Conservation (phyloP, 2,888 invertebrate species). For the Melolontha melolontha region DNA sequence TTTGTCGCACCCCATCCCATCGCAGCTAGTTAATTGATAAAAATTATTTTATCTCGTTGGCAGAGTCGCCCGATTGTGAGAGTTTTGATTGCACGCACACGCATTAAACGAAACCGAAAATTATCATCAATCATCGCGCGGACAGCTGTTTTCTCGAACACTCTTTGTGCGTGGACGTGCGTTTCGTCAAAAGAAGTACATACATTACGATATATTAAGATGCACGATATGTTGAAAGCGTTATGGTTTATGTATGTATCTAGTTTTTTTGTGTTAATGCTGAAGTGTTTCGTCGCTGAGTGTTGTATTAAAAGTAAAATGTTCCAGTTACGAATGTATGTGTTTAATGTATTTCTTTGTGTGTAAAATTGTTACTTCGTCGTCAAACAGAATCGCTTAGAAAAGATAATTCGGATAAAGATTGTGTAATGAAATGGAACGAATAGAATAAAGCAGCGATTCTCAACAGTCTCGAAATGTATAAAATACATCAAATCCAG, state of each 20-base stretch:
- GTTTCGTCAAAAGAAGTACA: constrained; percentile 10
- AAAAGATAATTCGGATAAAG: not conserved
- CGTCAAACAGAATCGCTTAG: not conserved
- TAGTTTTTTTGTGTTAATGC: constrained; percentile 1
- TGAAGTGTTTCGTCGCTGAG: not conserved
- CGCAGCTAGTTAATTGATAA: constrained; percentile 60
- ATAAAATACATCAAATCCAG: too few relatives aligned
- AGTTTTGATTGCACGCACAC: constrained; percentile 1
- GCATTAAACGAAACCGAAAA: constrained; percentile 7
- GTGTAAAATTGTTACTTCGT: too few relatives aligned
- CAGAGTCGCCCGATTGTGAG: too few relatives aligned
- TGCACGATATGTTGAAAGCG: constrained; percentile 12
- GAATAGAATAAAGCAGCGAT: not conserved
- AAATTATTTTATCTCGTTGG: constrained; percentile 52
- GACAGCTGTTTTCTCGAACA: constrained; percentile 11
- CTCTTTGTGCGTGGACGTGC: not conserved
- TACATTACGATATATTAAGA: constrained; percentile 10
- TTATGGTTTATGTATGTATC: constrained; percentile 14
- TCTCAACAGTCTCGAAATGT: too few relatives aligned
- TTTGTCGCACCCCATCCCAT: constrained; percentile 56
- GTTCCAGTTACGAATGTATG: too few relatives aligned
- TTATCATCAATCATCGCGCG: constrained; percentile 8
- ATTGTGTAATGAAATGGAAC: not conserved
- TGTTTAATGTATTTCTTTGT: too few relatives aligned
- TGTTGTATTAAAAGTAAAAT: too few relatives aligned